phyloP scores from a whole-genome alignment of 2,797 vertebrate genomes.

The Urosaurus nigricauda region DNA sequence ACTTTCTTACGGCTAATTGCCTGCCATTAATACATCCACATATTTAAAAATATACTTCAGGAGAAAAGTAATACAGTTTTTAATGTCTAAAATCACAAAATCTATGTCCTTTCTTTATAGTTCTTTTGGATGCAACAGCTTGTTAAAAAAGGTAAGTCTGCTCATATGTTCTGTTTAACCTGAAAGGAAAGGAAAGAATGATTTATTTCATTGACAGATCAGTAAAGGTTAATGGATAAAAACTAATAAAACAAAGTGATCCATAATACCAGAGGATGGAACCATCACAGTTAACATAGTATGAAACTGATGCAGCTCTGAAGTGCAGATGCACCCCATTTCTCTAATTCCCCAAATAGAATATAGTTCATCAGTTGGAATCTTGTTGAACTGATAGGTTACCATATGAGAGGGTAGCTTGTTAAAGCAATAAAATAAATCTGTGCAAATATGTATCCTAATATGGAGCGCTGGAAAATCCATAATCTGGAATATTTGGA shows the following conservation, averaged over 20 bases:
- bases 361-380: background rate
- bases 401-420: background rate
- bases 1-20: background rate
- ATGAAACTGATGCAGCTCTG: too few species aligned
- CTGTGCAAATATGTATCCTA: background rate
- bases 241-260: background rate
- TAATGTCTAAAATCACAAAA: conserved; percentile 42
- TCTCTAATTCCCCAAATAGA: background rate
- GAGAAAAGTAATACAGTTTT: background rate
- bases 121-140: conserved; percentile 97
- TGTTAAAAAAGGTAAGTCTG: conserved; percentile 88
- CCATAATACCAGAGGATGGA: background rate
- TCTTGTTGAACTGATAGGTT: background rate
- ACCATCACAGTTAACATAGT: background rate
- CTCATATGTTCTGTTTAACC: conserved; percentile 55
- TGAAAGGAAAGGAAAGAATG: background rate
- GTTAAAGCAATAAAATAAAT: background rate
- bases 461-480: background rate
- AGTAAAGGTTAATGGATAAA: background rate
- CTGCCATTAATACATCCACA: background rate
- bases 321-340: background rate
- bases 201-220: background rate
- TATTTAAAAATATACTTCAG: background rate
- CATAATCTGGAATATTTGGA: background rate
- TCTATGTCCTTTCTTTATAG: conserved; percentile 79